Evolutionary conservation across 2,797 vertebrate species (phyloP).

Genomic region (Taeniopygia guttata): DNA sequence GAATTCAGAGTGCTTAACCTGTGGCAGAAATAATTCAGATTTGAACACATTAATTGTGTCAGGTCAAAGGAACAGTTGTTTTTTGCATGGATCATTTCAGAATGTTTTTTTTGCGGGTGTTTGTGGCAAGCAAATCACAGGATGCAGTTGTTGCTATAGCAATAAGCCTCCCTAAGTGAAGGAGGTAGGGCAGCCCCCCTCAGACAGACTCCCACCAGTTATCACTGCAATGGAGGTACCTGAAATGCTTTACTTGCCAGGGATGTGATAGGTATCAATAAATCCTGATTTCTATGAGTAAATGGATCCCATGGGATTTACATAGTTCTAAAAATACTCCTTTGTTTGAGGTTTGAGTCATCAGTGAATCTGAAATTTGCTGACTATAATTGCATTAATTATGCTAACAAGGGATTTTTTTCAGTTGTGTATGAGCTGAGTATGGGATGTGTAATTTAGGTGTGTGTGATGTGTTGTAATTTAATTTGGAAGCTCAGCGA

Average conservation of each 20-base stretch:
- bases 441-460: background rate
- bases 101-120: background rate
- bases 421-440: background rate
- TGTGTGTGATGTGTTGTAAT: background rate
- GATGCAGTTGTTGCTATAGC: constrained; percentile 66
- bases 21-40: background rate
- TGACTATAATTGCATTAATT: constrained; percentile 24
- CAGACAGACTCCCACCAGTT: constrained; percentile 1
- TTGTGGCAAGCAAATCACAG: constrained; percentile 25
- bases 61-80: background rate
- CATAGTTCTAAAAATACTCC: background rate
- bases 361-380: background rate
- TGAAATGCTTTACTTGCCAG: background rate
- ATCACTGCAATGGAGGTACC: background rate
- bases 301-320: background rate
- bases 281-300: background rate
- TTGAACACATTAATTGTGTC: background rate
- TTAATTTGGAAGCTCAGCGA: background rate
- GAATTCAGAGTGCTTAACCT: background rate
- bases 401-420: background rate
- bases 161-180: constrained; percentile 39
- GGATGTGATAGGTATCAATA: background rate
- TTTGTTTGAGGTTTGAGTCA: constrained; percentile 12
- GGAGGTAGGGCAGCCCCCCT: constrained; percentile 22
- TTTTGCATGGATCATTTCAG: constrained; percentile 19